These are phyloP conservation scores for Molossus molossus DNA, from an alignment of 2,797 vertebrate species.

Conservation along the genomic window DNA sequence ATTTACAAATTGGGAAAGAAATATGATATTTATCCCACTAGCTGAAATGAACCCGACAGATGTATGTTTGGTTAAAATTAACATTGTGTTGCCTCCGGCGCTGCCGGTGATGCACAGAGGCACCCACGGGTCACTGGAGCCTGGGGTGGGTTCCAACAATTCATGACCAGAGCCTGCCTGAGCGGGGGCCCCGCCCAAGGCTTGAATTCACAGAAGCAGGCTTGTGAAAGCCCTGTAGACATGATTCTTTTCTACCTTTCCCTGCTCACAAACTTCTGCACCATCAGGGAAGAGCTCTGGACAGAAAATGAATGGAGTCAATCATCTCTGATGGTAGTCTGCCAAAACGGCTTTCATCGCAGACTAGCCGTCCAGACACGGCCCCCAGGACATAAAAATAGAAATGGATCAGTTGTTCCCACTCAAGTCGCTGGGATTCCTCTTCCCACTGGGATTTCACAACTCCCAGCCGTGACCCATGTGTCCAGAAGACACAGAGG, in stretches of 20 bases:
- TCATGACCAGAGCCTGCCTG: neutral
- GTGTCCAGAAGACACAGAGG: neutral
- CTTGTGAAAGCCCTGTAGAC: neutral
- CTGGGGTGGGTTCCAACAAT: conserved; percentile 61
- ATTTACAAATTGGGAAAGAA: conserved; percentile 82
- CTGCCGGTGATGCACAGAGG: conserved; percentile 58
- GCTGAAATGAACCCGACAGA: conserved; percentile 73
- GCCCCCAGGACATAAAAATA: neutral
- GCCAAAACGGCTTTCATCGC: neutral
- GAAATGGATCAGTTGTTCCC: neutral
- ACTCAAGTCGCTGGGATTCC: neutral
- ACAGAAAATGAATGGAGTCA: neutral
- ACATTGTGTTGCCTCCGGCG: conserved; percentile 60
- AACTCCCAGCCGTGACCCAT: neutral
- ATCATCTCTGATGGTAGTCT: neutral
- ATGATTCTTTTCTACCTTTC: neutral
- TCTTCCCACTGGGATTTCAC: neutral
- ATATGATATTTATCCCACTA: conserved; percentile 78
- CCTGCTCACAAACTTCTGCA: neutral
- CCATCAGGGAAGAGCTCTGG: neutral
- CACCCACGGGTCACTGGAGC: conserved; percentile 68
- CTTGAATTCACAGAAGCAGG: neutral
- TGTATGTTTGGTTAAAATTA: conserved; percentile 83
- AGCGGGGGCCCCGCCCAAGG: neutral
- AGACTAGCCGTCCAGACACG: neutral